Evolutionary conservation across 2,888 invertebrate species (phyloP).

Genomic region (Ochropleura leucogaster): DNA sequence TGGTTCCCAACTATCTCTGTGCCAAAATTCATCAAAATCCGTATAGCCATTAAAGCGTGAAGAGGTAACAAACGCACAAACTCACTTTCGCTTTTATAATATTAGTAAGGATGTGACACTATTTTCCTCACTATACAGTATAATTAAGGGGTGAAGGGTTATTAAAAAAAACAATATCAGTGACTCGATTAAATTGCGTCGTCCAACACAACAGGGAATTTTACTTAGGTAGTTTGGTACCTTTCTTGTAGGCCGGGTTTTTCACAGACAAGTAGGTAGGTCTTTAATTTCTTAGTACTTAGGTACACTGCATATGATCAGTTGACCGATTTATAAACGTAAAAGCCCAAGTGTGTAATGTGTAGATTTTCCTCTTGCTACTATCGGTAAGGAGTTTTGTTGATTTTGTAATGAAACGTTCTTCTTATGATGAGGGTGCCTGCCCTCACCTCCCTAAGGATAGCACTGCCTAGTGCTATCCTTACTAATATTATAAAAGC

Average conservation of each 20-base stretch:
- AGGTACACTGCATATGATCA: background rate
- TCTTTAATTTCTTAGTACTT: conserved; percentile 5
- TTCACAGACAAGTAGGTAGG: background rate
- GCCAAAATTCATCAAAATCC: too few species aligned
- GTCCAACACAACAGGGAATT: conserved; percentile 20
- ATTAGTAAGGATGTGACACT: too few species aligned
- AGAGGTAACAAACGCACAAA: too few species aligned
- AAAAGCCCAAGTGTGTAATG: conserved; percentile 33
- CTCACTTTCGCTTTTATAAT: too few species aligned
- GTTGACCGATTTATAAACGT: conserved; percentile 15
- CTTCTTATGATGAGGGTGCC: background rate
- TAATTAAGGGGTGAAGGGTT: too few species aligned
- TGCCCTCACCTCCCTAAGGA: too few species aligned
- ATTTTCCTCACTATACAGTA: too few species aligned
- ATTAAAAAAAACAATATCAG: background rate
- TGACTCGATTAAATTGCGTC: conserved; percentile 19
- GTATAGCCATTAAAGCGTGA: too few species aligned
- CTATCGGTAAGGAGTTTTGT: background rate
- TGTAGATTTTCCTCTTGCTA: conserved; percentile 11
- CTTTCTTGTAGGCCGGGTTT: conserved; percentile 23
- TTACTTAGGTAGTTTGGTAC: background rate
- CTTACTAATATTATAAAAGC: too few species aligned
- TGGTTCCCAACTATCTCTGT: too few species aligned
- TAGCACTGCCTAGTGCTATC: too few species aligned
- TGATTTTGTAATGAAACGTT: conserved; percentile 4